Base-by-base conservation (phyloP, 2,888 invertebrate genomes). In the Eupithecia vulgata region DNA sequence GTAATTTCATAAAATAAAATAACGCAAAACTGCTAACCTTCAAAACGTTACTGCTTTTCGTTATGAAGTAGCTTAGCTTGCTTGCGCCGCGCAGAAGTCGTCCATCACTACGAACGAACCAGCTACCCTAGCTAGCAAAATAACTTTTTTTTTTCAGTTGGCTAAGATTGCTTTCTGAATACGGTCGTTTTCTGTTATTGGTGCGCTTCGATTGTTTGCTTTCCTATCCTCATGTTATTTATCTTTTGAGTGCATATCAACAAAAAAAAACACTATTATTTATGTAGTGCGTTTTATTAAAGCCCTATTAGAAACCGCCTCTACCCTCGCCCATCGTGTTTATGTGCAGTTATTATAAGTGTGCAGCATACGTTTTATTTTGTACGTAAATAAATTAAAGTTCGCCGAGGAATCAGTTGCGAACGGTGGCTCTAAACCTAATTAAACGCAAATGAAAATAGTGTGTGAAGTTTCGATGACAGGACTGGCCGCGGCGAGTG, bases 131-230 rank as follows among this genome's bases (percentile, higher is more conserved):
- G n/a, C n/a, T n/a, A 72, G 17, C 67, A 25, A 59, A 34, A 59
- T 76, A 70, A 71, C 48, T 73, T 69, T 67, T 69, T 72, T 75
- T 78, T 79, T n/a, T n/a, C n/a, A 77, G 79, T 83, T 80, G 80
- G 81, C 78, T 81, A 78, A 83, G 82, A 81, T 82, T 79, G 73
- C 82, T 86, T 84, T 83, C 80, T 85, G 78, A 83, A 85, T 82
- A 81, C 82, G 83, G 79, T 80, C 74, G 57, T 77, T 82, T n/a
- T 30, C 82, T 82, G 25, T 42, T 25, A 25, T 10, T 90, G 88
- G 87, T 87, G 90, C 85, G 91, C 89, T 92, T 92, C 90, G 90
- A 91, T 92, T 92, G 91, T 93, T 93, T 93, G 91, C 91, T 85
- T 87, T 82, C 88, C 85, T 88, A 84, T 88, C 89, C 88, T 85